Evolutionary conservation across 2,797 vertebrate genomes (phyloP), one percentile per base, ranked within the genome.

Genomic region (Coregonus ussuriensis): DNA sequence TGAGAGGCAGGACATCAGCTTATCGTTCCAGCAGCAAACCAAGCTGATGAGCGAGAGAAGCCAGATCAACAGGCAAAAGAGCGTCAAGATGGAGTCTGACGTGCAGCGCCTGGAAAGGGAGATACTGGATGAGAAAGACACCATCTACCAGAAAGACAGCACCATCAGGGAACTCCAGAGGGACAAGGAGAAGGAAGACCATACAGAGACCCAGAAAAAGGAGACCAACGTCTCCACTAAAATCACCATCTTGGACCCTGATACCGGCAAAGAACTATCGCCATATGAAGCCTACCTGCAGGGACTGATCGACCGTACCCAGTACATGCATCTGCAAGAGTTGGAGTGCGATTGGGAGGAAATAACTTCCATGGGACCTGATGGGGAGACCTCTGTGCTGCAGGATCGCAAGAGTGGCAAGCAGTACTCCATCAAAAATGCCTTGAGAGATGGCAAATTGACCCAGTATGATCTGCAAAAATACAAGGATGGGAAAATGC

Each of bases 301-400:
- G 86, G 97, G 97, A 14, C 88, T 98, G 79, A 97, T 99, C 68
- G 96, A 98, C 85, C 95, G 98, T 5, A 81, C 87, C 69, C 97
- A 99, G 88, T 99, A 99, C 88, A 94, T 97, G 63, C 93, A 98
- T 80, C 91, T 99, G 81, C 95, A 99, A 86, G 97, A 98, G 86
- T 91, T 98, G n/a, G 98, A 99, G 84, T 99, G 98, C 53, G 97
- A 99, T 89, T 99, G 98, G 96, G 98, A 99, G 87, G 96, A 98
- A 87, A 88, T 96, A 11, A 96, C 96, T 15, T 97, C 95, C 33
- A 74, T n/a, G n/a, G 96, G 96, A 25, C 96, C 95, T 21, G 94
- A 95, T 0, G 97, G 97, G 1, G 96, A 98, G 86, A 89, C 93
- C 56, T 96, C 97, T 0, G 85, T 99, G 53, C 93, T 99, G 71